Base-by-base conservation (phyloP, 2,113 vertebrate genomes). In the Porphyrio hochstetteri region DNA sequence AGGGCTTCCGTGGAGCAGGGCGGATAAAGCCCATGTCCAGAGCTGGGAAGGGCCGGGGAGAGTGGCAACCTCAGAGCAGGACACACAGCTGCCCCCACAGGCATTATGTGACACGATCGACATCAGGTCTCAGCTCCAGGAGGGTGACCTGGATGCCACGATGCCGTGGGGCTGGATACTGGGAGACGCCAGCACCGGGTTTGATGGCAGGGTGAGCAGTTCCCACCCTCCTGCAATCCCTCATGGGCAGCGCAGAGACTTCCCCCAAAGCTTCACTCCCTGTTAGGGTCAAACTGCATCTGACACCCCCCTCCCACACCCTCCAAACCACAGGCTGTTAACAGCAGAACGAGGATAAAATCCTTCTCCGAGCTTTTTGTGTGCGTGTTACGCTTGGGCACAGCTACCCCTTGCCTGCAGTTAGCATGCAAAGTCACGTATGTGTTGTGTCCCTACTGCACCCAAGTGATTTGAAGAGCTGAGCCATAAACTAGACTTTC, bases 21-120 rank as follows among this genome's bases (percentile, higher is more conserved):
- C 1, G 29, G 77, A 2, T 21, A 4, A 17, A 1, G 15, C 11
- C 27, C 2, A 2, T 25, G 16, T 3, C 12, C 33, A 4, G 3
- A 4, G 60, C 33, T 5, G 35, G 36, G 3, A 3, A 21, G 28
- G 70, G 33, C 56, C 18, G 59, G 53, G 3, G 55, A 35, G 68
- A 5, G 27, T 7, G 28, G 40, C 18, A 14, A 9, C 36, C 10
- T 42, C 3, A 6, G 72, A 52, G 50, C 63, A 3, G 81, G 69
- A 6, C 57, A 35, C 3, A 8, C 23, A 10, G 0, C 52, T 5
- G 38, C 52, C 52, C 29, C 44, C 6, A 5, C 21, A 7, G 1
- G 52, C 42, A 11, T 53, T 64, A 4, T 0, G 3, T 20, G 50
- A 9, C 50, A 25, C 1, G 0, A 35, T 3, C 1, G 9, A 3